A percentile compares a stretch with the other conserved stretches of the same genome.
Conservation (phyloP, 1,140 invertebrate genomes). For the Phthorimaea operculella region DNA sequence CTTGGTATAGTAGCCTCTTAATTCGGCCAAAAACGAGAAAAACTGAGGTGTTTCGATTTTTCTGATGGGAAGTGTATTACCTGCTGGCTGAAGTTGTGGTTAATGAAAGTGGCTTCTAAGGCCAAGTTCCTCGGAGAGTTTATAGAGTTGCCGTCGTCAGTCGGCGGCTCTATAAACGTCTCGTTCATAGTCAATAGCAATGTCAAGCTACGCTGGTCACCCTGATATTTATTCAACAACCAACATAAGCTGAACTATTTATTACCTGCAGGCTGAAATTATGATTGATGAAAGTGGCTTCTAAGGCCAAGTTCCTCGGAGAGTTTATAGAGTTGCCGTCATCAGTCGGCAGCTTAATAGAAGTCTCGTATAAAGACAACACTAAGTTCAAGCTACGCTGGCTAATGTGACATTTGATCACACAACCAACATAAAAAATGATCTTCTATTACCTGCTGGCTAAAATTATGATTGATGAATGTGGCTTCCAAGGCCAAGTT, state of each 20-base stretch:
- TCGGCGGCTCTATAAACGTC: constrained; percentile 96
- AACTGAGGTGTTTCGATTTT: too few species aligned
- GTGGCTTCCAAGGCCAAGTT: constrained; percentile 98
- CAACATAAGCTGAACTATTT: too few species aligned
- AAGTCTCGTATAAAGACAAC: too few species aligned
- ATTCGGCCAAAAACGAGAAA: too few species aligned
- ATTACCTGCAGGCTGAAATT: constrained; percentile 98
- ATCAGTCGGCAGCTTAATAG: constrained; percentile 95
- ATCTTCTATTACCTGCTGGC: constrained; percentile 96
- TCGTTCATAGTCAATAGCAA: constrained; percentile 99
- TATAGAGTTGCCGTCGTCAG: constrained; percentile 93
- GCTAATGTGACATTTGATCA: too few species aligned
- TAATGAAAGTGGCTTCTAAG: constrained; percentile 98
- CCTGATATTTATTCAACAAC: too few species aligned
- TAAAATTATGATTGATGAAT: constrained; percentile 99
- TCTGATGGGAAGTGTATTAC: too few species aligned
- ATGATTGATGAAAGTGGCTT: constrained; percentile 99
- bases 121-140: constrained; percentile 97
- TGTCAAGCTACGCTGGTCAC: too few species aligned
- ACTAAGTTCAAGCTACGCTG: too few species aligned
- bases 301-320: constrained; percentile 93
- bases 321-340: constrained; percentile 96
- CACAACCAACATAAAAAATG: too few species aligned
- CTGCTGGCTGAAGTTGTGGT: constrained; percentile 99
- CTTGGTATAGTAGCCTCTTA: too few species aligned